Percentiles rank a stretch among this genome's conserved stretches.
Conservation (phyloP, 2,888 invertebrate genomes). For the Rhamphomyia laevipes region DNA sequence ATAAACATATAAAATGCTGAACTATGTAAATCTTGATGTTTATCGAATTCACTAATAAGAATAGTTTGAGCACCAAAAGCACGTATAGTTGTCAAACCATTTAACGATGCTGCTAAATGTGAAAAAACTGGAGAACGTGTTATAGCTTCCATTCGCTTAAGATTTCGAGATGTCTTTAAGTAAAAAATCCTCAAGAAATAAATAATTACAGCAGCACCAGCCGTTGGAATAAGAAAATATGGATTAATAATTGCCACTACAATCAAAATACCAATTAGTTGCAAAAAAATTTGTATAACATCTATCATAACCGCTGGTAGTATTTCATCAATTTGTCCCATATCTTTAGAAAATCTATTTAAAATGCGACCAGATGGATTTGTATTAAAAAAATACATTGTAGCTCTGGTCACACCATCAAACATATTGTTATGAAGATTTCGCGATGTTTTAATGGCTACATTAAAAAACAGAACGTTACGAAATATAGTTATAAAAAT, state of each 20-base stretch:
- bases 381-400: conserved; percentile 78
- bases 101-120: conserved; percentile 77
- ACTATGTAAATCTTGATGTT: conserved; percentile 74
- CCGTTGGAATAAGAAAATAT: conserved; percentile 57
- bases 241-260: conserved; percentile 68
- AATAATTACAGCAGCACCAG: conserved; percentile 59
- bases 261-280: conserved; percentile 65
- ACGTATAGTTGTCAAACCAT: conserved; percentile 83
- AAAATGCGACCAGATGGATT: conserved; percentile 75
- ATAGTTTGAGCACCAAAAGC: conserved; percentile 74
- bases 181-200: conserved; percentile 64
- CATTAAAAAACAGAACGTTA: conserved; percentile 41
- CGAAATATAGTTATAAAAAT: conserved; percentile 33
- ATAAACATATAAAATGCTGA: conserved; percentile 89
- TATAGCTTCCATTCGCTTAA: conserved; percentile 72
- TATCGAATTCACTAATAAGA: conserved; percentile 67
- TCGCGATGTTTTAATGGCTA: conserved; percentile 63
- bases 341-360: conserved; percentile 83
- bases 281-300: conserved; percentile 60
- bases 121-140: conserved; percentile 93
- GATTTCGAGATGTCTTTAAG: conserved; percentile 64
- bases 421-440: conserved; percentile 78
- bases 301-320: conserved; percentile 37
- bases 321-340: conserved; percentile 47
- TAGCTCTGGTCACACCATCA: conserved; percentile 61